Base-by-base conservation (phyloP, 2,888 invertebrate genomes). In the Ophion costatus region DNA sequence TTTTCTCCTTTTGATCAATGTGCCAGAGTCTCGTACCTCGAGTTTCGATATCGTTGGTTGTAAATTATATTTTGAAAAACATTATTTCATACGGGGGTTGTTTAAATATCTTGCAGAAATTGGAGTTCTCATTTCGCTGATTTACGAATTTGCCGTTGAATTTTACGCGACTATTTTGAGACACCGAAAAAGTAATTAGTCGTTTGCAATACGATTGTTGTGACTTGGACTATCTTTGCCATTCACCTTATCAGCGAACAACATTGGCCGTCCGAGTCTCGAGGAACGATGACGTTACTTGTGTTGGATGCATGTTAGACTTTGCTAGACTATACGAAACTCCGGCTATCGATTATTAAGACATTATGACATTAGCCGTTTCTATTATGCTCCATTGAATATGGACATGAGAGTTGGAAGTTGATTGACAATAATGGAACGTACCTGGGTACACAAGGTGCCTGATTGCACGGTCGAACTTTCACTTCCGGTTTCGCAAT, bases 401-500 rank as follows among this genome's bases (percentile, higher is more conserved):
- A 75, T 69, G 64, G 79, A 59, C 33, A 77, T 67, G 83, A 86
- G 42, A 45, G 69, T 85, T 80, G 85, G 82, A 80, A 77, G 82
- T 80, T 77, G 82, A 82, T 81, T 78, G 80, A 42, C 51, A 80
- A 80, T 74, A 80, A 80, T 80, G 45, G 45, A 64, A 67, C 83
- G 80, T 78, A 88, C 90, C 90, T 89, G n/a, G 90, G 89, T 22
- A 90, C 74, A 88, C 95, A 95, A 9, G 94, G 92, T 83, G 94
- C 94, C 64, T 90, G 91, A 90, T 95, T 95, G 88, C 95, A 95
- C 0, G 92, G 90, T 75, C 93, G 91, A 45, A 93, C 92, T 89
- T 92, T 92, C 87, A 94, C 94, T 56, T 88, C 84, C n/a, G 93
- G 93, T 77, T 88, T 91, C n/a, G 79, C 70, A 42, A 88, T 85